These are phyloP conservation scores for Sminthopsis crassicaudata DNA, from an alignment of 2,113 vertebrate genomes.

Conservation along the genomic window DNA sequence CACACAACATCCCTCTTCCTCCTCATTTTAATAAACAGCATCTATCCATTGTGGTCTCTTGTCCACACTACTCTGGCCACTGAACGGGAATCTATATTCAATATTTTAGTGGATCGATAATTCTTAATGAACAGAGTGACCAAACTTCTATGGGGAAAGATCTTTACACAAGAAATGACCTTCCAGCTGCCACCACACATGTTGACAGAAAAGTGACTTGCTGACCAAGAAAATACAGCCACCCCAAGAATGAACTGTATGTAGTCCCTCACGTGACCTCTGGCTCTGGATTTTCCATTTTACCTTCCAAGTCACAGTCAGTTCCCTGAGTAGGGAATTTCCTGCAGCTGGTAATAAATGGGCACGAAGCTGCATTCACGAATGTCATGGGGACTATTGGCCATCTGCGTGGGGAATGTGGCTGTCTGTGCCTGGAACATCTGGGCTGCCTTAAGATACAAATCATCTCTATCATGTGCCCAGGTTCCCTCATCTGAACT, in stretches of 20 bases:
- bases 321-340: slow-evolving; percentile 13
- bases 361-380: slow-evolving; percentile 8
- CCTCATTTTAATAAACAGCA: background rate
- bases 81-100: background rate
- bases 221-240: background rate
- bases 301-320: slow-evolving; percentile 10
- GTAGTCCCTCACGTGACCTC: background rate
- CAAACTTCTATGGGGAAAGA: background rate
- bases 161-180: accelerated
- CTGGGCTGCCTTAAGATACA: slow-evolving; percentile 46
- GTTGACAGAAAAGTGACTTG: accelerated
- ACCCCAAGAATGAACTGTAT: background rate
- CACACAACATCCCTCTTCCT: background rate
- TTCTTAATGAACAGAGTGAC: background rate
- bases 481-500: slow-evolving; percentile 41
- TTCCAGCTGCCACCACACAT: accelerated
- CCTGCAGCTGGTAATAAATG: slow-evolving; percentile 9
- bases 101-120: background rate
- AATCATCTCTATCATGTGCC: background rate
- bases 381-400: background rate
- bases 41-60: background rate
- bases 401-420: background rate
- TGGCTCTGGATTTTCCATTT: slow-evolving; percentile 31
- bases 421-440: slow-evolving; percentile 23
- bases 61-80: background rate